Base-by-base conservation (phyloP, 2,113 vertebrate species). In the Carollia perspicillata region DNA sequence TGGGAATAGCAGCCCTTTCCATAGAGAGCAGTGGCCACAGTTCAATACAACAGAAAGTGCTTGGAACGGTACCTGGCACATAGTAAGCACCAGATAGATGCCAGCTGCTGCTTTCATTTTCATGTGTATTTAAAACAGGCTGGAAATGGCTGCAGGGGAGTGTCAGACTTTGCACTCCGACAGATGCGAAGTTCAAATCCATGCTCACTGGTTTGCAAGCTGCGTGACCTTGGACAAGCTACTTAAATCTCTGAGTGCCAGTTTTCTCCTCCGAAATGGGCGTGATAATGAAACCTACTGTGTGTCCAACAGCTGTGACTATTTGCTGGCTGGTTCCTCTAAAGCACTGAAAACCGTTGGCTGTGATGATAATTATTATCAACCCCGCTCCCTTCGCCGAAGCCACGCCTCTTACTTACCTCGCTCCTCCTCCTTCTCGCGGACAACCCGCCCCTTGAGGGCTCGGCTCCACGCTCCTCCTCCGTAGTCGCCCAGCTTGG, bases 351-450 rank as follows among this genome's bases (percentile, higher is more conserved):
- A n/a, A 4, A 9, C 33, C 5, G 40, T 26, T 2, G 4, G 37
- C 53, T 35, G 12, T 13, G 22, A 13, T 1, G 18, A 22, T 7
- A 4, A 4, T 12, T 11, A 8, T 20, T 0, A 7, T 74, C 37
- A 14, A 0, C 3, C 13, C 13, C 23, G 49, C 16, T 20, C 22
- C 87, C 72, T 20, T 13, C 63, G 51, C 3, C 22, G 60, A 7
- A 6, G 17, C n/a, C 84, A 23, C 4, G 3, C 12, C 6, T 12
- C 99, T 98, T 98, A 99, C 99, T 98, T 98, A 99, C 99, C 99
- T 99, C 98, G 98, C 65, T 98, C 99, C 51, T 99, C 99, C 40
- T 99, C 99, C 86, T 99, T 97, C 90, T 99, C 99, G 8, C 99
- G 99, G 93, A 98, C 92, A 14, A 91, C 98, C 92, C 99, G 99